Evolutionary conservation across 2,888 invertebrate genomes (phyloP).

Genomic region (Atrina japonica): DNA sequence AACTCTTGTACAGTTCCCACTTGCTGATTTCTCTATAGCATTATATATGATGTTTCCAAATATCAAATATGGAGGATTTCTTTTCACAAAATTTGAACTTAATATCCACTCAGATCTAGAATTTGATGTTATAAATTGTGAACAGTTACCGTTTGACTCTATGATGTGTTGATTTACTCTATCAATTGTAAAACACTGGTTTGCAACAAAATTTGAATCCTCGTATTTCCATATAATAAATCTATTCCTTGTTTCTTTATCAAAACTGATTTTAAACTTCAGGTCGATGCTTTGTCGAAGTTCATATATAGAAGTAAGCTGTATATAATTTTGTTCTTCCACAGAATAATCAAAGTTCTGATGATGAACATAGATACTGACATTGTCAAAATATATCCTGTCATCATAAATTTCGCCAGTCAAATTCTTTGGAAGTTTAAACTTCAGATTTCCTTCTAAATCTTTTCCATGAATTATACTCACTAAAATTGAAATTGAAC

Average conservation of each 20-base stretch:
- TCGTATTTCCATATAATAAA: slow-evolving; percentile 52
- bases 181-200: slow-evolving; percentile 62
- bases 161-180: slow-evolving; percentile 39
- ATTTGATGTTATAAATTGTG: slow-evolving; percentile 34
- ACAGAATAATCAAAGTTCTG: slow-evolving; percentile 52
- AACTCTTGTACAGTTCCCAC: neutral
- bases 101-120: slow-evolving; percentile 47
- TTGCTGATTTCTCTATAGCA: slow-evolving; percentile 40
- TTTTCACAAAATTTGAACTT: slow-evolving; percentile 58
- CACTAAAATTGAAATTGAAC: too few relatives aligned
- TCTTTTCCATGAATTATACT: too few relatives aligned
- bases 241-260: slow-evolving; percentile 42
- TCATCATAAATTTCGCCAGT: slow-evolving; percentile 66
- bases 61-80: slow-evolving; percentile 53
- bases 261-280: slow-evolving; percentile 53
- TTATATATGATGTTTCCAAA: slow-evolving; percentile 73
- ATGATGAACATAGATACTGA: slow-evolving; percentile 68
- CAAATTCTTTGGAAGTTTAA: slow-evolving; percentile 54
- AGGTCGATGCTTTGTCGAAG: slow-evolving; percentile 41
- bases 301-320: slow-evolving; percentile 54
- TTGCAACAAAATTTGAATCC: slow-evolving; percentile 19
- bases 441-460: too few relatives aligned
- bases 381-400: slow-evolving; percentile 68
- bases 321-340: slow-evolving; percentile 52
- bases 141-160: slow-evolving; percentile 26